These are phyloP conservation scores for Halcyon senegalensis DNA, from an alignment of 2,113 vertebrate species.

Conservation along the genomic window DNA sequence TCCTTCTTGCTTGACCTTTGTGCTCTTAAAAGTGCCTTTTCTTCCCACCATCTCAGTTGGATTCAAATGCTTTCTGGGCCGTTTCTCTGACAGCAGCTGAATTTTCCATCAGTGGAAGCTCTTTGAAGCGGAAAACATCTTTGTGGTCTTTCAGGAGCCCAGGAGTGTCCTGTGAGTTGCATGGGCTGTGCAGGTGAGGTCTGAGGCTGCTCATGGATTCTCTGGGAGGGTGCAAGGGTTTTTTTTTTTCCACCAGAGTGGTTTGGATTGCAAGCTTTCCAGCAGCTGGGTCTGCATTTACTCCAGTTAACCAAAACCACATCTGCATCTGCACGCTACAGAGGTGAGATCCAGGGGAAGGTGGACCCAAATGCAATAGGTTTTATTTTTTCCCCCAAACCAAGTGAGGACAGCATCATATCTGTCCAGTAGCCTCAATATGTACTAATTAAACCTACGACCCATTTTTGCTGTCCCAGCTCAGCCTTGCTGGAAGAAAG, in stretches of 20 bases:
- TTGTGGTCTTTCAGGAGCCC: not conserved
- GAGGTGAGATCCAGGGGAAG: not conserved
- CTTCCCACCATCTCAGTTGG: not conserved
- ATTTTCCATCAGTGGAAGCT: not conserved
- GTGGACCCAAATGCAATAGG: not conserved
- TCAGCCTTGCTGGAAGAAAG: rapidly evolving
- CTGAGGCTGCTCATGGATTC: not conserved
- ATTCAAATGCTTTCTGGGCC: not conserved
- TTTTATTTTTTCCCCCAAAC: not conserved
- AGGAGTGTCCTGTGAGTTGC: not conserved
- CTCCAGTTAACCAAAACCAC: not conserved
- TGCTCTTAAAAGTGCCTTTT: not conserved
- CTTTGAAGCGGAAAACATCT: not conserved
- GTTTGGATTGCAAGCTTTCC: not conserved
- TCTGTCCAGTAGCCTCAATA: not conserved
- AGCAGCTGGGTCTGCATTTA: not conserved
- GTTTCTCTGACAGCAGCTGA: not conserved
- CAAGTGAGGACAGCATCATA: not conserved
- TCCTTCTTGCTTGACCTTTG: not conserved
- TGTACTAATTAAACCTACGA: not conserved
- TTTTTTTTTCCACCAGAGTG: not conserved
- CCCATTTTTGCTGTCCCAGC: not conserved
- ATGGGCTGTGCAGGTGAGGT: not conserved
- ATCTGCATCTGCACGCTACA: not conserved
- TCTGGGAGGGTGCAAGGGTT: not conserved